Evolutionary conservation across 2,797 vertebrate genomes (phyloP).

Genomic region (Chelon labrosus): DNA sequence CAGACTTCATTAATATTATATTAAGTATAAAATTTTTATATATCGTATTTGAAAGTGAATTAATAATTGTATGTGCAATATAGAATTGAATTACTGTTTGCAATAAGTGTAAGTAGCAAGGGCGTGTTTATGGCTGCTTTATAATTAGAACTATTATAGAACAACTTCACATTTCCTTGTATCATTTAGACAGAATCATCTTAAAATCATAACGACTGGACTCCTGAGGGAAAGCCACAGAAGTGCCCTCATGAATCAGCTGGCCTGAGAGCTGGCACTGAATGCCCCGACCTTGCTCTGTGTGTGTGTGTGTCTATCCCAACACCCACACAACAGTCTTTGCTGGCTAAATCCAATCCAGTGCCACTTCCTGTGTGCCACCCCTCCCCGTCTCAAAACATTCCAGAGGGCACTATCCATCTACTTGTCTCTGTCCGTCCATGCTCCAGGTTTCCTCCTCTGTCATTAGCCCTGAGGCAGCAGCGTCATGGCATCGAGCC

Average conservation of each 20-base stretch:
- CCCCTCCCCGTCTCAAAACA: conserved; percentile 66
- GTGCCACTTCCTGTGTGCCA: conserved; percentile 69
- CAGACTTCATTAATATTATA: too few species aligned
- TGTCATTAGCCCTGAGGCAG: conserved; percentile 47
- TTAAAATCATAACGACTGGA: conserved; percentile 15
- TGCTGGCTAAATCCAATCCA: conserved; percentile 48
- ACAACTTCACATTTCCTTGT: neutral
- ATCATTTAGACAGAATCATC: neutral
- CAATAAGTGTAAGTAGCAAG: neutral
- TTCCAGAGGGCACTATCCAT: conserved; percentile 62
- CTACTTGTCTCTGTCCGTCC: conserved; percentile 34
- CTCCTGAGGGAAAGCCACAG: conserved; percentile 36
- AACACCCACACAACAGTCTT: conserved; percentile 40
- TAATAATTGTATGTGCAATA: neutral
- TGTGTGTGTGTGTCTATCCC: neutral
- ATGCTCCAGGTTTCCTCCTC: conserved; percentile 54
- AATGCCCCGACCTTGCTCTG: conserved; percentile 45
- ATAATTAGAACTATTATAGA: neutral
- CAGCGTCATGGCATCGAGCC: conserved; percentile 28
- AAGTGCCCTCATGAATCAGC: conserved; percentile 58
- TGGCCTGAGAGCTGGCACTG: conserved; percentile 44
- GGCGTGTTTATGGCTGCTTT: neutral
- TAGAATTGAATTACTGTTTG: neutral
- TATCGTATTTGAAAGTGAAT: neutral
- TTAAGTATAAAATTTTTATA: neutral